Conservation (phyloP, 2,797 vertebrate species). For the Myoxocephalus aenaeus region DNA sequence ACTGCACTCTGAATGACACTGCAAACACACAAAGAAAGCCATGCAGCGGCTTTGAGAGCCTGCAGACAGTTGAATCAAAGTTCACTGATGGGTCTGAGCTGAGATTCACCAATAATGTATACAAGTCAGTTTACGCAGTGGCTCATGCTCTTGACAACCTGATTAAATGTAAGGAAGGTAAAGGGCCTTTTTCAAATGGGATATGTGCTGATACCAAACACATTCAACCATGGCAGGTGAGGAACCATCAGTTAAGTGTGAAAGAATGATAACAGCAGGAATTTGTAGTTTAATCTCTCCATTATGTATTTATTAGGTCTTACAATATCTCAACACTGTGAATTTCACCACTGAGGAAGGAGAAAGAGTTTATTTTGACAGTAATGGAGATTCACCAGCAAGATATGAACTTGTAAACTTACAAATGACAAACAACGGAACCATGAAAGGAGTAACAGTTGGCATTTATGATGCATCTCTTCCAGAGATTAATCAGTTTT, state of each 20-base stretch:
- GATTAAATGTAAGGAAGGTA: constrained; percentile 71
- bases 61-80: constrained; percentile 79
- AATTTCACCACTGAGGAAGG: constrained; percentile 80
- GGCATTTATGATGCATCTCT: constrained; percentile 83
- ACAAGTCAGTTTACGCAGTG: constrained; percentile 86
- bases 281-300: neutral
- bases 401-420: constrained; percentile 88
- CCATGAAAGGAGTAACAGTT: constrained; percentile 74
- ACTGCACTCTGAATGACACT: constrained; percentile 70
- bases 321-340: constrained; percentile 78
- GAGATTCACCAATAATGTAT: constrained; percentile 86
- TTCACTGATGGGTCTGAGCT: constrained; percentile 86
- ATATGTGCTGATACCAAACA: constrained; percentile 72
- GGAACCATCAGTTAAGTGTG: constrained; percentile 1
- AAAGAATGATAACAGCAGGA: neutral
- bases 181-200: constrained; percentile 58
- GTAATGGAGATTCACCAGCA: constrained; percentile 83
- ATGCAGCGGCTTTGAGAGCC: constrained; percentile 83
- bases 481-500: constrained; percentile 73
- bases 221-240: constrained; percentile 87
- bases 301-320: constrained; percentile 69
- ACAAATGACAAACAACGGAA: constrained; percentile 72
- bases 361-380: constrained; percentile 83
- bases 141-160: constrained; percentile 83
- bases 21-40: constrained; percentile 34